phyloP scores from a whole-genome alignment of 2,113 vertebrate genomes.

The Scytalopus superciliaris region DNA sequence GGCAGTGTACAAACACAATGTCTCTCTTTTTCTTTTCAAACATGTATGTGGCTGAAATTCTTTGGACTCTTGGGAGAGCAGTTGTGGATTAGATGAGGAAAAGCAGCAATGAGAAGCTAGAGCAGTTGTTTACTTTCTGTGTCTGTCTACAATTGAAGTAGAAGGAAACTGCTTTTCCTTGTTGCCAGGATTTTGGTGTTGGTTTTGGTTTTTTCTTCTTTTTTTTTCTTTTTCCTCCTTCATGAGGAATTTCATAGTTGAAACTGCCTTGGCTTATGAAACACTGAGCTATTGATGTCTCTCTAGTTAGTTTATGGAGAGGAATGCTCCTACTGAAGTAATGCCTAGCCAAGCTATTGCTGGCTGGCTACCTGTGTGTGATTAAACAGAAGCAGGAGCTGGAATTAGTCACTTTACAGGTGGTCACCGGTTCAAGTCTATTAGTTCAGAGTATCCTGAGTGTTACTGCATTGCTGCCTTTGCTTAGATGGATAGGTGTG shows the following conservation, averaged over 20 bases:
- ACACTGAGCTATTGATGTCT: neutral
- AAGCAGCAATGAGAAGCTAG: neutral
- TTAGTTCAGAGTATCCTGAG: neutral
- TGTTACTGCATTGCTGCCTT: neutral
- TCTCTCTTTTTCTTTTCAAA: neutral
- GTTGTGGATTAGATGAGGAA: neutral
- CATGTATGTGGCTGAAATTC: neutral
- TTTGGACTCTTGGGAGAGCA: neutral
- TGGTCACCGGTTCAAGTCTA: neutral
- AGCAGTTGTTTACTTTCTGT: neutral
- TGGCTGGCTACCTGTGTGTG: neutral
- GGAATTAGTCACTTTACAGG: neutral
- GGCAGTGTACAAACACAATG: neutral
- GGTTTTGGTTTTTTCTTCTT: neutral
- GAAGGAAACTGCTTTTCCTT: conserved; percentile 40
- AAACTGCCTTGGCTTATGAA: neutral
- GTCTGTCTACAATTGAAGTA: neutral
- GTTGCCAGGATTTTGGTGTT: neutral
- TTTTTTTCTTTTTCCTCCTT: too few species aligned
- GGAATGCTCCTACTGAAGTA: neutral
- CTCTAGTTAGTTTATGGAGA: neutral
- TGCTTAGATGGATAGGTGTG: neutral
- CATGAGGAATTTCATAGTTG: neutral
- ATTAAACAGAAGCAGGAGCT: neutral
- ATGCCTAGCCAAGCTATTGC: neutral